Evolutionary conservation across 2,888 invertebrate genomes (phyloP).

Genomic region (Acronicta leporina): DNA sequence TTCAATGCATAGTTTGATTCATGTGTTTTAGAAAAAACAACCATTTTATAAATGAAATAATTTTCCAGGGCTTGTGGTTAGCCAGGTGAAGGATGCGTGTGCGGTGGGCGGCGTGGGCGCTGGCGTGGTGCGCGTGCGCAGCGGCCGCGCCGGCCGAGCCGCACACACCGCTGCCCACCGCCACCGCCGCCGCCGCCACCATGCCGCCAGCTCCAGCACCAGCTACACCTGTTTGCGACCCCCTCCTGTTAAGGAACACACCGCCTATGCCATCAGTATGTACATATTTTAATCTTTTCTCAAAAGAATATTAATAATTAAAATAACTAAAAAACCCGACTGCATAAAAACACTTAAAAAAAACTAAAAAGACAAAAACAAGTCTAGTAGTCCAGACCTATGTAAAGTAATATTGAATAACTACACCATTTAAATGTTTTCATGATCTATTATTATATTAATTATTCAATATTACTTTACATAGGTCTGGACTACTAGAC

Average conservation of each 20-base stretch:
- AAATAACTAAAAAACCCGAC: too few species aligned
- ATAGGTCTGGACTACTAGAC: too few species aligned
- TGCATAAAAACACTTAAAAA: too few species aligned
- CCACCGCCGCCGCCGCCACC: slow-evolving; percentile 57
- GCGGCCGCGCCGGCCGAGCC: slow-evolving; percentile 76
- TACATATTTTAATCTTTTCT: slow-evolving; percentile 1
- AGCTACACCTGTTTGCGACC: slow-evolving; percentile 68
- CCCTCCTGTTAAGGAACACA: slow-evolving; percentile 70
- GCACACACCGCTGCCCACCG: slow-evolving; percentile 63
- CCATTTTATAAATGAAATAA: neutral
- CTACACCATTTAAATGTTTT: too few species aligned
- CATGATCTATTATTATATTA: too few species aligned
- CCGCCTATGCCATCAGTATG: slow-evolving; percentile 76
- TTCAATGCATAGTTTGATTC: too few species aligned
- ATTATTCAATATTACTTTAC: too few species aligned
- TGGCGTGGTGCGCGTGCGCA: slow-evolving; percentile 83
- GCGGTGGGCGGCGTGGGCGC: slow-evolving; percentile 77
- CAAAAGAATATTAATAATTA: too few species aligned
- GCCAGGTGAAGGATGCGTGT: slow-evolving; percentile 72
- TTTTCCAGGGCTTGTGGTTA: slow-evolving; percentile 55
- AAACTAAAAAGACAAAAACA: too few species aligned
- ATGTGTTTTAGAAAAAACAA: neutral
- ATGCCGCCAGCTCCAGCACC: slow-evolving; percentile 17
- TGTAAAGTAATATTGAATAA: too few species aligned
- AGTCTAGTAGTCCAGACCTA: too few species aligned